Base-by-base conservation (phyloP, 2,113 vertebrate species). In the Petrocephalus microphthalmus region DNA sequence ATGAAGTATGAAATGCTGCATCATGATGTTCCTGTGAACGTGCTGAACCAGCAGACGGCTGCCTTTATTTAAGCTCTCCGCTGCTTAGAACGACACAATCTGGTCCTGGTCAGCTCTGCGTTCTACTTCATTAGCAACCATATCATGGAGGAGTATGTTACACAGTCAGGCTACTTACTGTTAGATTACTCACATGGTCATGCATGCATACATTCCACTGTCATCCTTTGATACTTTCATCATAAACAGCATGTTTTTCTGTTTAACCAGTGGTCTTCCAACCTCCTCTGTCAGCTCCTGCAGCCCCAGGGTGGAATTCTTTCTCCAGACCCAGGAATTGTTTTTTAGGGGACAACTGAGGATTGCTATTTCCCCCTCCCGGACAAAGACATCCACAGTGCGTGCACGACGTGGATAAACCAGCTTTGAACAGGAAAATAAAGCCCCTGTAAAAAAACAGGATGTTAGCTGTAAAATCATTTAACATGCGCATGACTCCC, bases 351-450 rank as follows among this genome's bases (percentile, higher is more conserved):
- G 15, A 20, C 92, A 93, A 2, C 1, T n/a, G 47, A 94, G 91
- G 3, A 33, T 51, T 15, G 90, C 90, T 88, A 94, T 86, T 64
- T 94, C 92, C 1, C 89, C 91, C 4, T 88, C 53, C 52, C 11
- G 51, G 4, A 90, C 86, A 74, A 74, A 19, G 33, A 74, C 29
- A 60, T 85, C 0, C 8, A 88, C 2, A 2, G 87, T 25, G 7
- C 11, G 0, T 33, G 0, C 0, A 54, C 7, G 10, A 33, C 0
- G 53, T 8, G 0, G 49, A 86, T 4, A 45, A 2, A 54, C 10
- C 57, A 49, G 0, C 17, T 11, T 57, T 51, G 42, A 25, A 20
- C 20, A 87, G 45, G 22, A 87, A 42, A 45, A 71, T 22, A 85
- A 51, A 29, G 19, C 15, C 47, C n/a, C 20, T 47, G 13, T n/a